Evolutionary conservation across 2,888 invertebrate genomes (phyloP), one percentile per base, ranked within the genome.

Genomic region (Dryobotodes eremita): DNA sequence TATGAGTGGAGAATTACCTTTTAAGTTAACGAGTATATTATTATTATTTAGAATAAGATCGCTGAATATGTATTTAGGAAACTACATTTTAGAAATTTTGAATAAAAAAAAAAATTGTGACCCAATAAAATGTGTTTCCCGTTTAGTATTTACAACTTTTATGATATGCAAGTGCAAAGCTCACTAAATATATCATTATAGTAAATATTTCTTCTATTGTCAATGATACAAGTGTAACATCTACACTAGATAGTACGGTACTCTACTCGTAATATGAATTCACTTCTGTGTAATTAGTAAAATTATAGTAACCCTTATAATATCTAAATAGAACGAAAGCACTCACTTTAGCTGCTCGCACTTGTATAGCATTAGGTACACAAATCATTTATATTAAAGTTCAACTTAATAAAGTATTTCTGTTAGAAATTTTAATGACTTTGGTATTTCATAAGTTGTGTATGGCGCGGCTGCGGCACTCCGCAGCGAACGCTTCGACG

Each of bases 151-250:
- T 96, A 96, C 96, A 96, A 89, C 91, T 92, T 90, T 89, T 93
- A 96, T 97, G 97, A 97, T 97, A 97, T 97, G 97, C 97, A 96
- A 97, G 96, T 96, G 97, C 97, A 96, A 96, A 97, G 97, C 97
- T 97, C 97, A 95, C 97, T 97, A 96, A 96, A 95, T 93, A 92
- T 83, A 82, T 82, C 86, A 82, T 95, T 91, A 91, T 87, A 87
- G 80, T 90, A 85, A 86, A 92, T 91, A 88, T 89, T 90, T 89
- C 77, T 89, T 89, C 93, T 94, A 93, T 94, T 93, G 94, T 94
- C 94, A 90, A 90, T 91, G 87, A 90, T 90, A 89, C 87, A 85
- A 88, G 89, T 93, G 94, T 95, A 93, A 94, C 92, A 89, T 87
- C 93, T 95, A 95, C 93, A 91, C 93, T 94, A 94, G 89, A 92